Conservation (phyloP, 2,797 vertebrate genomes). For the Cuculus canorus region DNA sequence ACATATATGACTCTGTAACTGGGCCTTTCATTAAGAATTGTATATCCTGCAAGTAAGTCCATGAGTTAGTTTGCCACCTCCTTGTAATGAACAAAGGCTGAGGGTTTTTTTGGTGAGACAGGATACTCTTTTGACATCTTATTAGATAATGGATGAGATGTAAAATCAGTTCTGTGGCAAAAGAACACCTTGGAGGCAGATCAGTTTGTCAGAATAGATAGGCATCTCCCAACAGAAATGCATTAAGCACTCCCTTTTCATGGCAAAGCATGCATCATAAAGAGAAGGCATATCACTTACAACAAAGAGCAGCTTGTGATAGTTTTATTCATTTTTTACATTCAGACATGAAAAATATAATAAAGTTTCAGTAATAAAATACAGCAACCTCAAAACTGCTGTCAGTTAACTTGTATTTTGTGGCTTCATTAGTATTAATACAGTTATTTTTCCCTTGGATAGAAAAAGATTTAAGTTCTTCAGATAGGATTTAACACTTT, state of each 20-base stretch:
- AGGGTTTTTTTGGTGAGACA: neutral
- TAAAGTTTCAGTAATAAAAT: conserved; percentile 31
- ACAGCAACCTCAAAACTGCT: conserved; percentile 22
- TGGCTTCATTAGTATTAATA: conserved; percentile 49
- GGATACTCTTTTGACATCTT: conserved; percentile 66
- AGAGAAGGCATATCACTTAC: conserved; percentile 58
- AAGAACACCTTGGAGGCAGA: conserved; percentile 71
- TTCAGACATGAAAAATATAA: conserved; percentile 42
- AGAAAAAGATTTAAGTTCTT: conserved; percentile 25
- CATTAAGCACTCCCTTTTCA: conserved; percentile 62
- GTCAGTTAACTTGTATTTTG: neutral
- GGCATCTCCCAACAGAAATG: conserved; percentile 73
- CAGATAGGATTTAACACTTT: conserved; percentile 24
- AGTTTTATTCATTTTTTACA: conserved; percentile 21
- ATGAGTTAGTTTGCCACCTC: neutral
- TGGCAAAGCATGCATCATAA: conserved; percentile 46
- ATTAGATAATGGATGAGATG: conserved; percentile 76
- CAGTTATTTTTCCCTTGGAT: neutral
- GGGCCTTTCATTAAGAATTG: neutral
- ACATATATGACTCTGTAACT: neutral
- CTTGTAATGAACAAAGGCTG: neutral
- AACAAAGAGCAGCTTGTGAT: conserved; percentile 25
- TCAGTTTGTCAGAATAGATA: conserved; percentile 79
- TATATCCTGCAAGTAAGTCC: neutral
- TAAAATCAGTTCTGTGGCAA: conserved; percentile 73